These are phyloP conservation scores for Psylliodes chrysocephalus DNA, from an alignment of 2,888 invertebrate genomes.

Conservation along the genomic window DNA sequence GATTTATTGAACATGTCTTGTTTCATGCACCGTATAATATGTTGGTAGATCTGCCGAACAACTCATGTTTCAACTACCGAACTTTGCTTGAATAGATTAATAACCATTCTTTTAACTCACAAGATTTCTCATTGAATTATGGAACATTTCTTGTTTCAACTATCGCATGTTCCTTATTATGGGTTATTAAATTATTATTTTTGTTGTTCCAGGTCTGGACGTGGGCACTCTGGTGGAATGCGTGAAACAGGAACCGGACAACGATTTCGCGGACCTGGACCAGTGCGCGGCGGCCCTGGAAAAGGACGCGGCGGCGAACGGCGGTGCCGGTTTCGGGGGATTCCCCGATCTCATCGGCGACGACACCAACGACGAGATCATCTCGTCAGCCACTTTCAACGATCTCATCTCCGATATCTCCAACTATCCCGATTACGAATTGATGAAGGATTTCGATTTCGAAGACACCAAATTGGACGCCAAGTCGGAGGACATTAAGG, in stretches of 20 bases:
- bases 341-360: conserved; percentile 86
- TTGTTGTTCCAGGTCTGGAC: conserved; percentile 60
- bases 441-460: conserved; percentile 83
- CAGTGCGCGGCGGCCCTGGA: conserved; percentile 87
- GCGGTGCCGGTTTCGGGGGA: conserved; percentile 80
- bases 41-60: no score
- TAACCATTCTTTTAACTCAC: no score
- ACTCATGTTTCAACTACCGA: no score
- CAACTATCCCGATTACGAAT: conserved; percentile 73
- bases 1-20: no score
- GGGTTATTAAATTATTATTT: conserved; percentile 48
- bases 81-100: no score
- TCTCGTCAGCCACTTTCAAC: conserved; percentile 81
- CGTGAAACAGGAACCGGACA: conserved; percentile 72
- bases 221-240: conserved; percentile 80
- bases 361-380: conserved; percentile 82
- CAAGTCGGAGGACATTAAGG: conserved; percentile 61
- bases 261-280: conserved; percentile 87
- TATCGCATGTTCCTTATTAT: no score
- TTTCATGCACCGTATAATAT: no score
- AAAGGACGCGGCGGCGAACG: conserved; percentile 80
- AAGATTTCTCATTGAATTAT: no score
- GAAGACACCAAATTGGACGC: conserved; percentile 68
- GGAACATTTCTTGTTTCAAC: no score
- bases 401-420: conserved; percentile 89